Evolutionary conservation across 92 coral and sea anemone genomes (phyloP).

Genomic region (Parazoanthus swiftii): DNA sequence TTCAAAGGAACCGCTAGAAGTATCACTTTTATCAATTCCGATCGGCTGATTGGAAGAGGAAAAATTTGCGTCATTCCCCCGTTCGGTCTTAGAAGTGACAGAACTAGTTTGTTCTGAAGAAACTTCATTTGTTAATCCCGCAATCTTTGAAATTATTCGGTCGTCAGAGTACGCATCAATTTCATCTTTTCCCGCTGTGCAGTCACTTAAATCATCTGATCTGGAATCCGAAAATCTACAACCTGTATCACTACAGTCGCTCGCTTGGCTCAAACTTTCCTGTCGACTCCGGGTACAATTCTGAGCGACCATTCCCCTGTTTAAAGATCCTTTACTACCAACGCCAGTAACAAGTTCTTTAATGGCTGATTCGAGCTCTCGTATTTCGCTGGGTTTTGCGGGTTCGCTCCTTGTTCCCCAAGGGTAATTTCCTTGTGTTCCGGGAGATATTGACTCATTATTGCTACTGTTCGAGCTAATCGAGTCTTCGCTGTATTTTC

Average conservation of each 20-base stretch:
- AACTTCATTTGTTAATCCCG: slow-evolving; percentile 31
- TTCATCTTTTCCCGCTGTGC: slow-evolving; percentile 21
- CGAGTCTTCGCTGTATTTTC: slow-evolving; percentile 35
- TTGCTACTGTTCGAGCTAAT: slow-evolving; percentile 32
- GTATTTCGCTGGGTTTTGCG: slow-evolving; percentile 28
- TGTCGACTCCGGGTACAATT: slow-evolving; percentile 4
- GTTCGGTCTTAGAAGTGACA: not conserved
- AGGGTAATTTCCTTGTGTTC: not conserved
- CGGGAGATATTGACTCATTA: slow-evolving; percentile 11
- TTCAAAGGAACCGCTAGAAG: not conserved
- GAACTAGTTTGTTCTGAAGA: not conserved
- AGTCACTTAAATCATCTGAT: slow-evolving; percentile 19
- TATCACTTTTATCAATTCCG: not conserved
- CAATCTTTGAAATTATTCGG: slow-evolving; percentile 29
- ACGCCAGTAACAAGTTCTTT: slow-evolving; percentile 34
- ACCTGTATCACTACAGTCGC: slow-evolving; percentile 1
- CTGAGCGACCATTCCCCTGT: not conserved
- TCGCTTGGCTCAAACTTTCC: slow-evolving; percentile 10
- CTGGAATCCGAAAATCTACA: slow-evolving; percentile 20
- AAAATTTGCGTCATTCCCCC: not conserved
- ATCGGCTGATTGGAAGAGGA: not conserved
- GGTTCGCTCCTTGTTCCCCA: slow-evolving; percentile 25
- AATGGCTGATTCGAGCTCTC: slow-evolving; percentile 29
- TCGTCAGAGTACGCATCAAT: slow-evolving; percentile 23
- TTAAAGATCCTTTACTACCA: slow-evolving; percentile 9